These are phyloP conservation scores for Araneus ventricosus DNA, from an alignment of 1,140 invertebrate species.

Conservation along the genomic window DNA sequence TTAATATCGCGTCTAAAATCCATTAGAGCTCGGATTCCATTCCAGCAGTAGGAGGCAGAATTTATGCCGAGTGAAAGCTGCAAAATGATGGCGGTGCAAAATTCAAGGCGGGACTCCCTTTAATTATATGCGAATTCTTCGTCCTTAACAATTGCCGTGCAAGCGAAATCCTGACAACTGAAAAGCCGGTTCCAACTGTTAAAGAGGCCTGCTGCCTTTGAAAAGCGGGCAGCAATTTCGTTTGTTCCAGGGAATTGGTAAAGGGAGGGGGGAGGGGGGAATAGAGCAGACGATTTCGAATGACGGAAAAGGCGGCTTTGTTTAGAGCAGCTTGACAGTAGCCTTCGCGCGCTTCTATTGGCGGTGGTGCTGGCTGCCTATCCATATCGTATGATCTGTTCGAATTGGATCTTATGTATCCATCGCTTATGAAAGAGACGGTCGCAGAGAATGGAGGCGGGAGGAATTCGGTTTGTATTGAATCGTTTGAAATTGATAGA, in stretches of 20 bases:
- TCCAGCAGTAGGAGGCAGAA: conserved; percentile 26
- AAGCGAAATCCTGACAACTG: conserved; percentile 9
- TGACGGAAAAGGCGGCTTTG: conserved; percentile 4
- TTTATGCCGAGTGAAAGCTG: not conserved
- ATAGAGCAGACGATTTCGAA: conserved; percentile 14
- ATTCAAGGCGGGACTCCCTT: conserved; percentile 6
- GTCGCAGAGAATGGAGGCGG: not conserved
- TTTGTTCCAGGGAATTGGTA: conserved; percentile 14
- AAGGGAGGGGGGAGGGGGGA: not conserved
- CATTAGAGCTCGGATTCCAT: conserved; percentile 48
- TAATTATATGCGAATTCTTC: conserved; percentile 51
- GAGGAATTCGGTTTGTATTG: not conserved
- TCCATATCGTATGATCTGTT: not conserved
- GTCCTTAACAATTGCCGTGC: not conserved
- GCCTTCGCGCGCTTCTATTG: conserved; percentile 1
- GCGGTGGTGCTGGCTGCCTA: not conserved
- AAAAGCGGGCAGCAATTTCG: not conserved
- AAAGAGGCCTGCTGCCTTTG: conserved; percentile 14
- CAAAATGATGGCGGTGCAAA: conserved; percentile 34
- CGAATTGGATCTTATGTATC: not conserved
- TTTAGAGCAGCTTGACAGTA: not conserved
- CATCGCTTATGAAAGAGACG: not conserved
- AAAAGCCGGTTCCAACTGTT: conserved; percentile 19
- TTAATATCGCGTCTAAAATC: conserved; percentile 53
- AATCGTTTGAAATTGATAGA: too few species aligned